Percentiles rank a stretch among this genome's conserved stretches.
Conservation (phyloP, 2,888 invertebrate species). For the Conops quadrifasciatus region DNA sequence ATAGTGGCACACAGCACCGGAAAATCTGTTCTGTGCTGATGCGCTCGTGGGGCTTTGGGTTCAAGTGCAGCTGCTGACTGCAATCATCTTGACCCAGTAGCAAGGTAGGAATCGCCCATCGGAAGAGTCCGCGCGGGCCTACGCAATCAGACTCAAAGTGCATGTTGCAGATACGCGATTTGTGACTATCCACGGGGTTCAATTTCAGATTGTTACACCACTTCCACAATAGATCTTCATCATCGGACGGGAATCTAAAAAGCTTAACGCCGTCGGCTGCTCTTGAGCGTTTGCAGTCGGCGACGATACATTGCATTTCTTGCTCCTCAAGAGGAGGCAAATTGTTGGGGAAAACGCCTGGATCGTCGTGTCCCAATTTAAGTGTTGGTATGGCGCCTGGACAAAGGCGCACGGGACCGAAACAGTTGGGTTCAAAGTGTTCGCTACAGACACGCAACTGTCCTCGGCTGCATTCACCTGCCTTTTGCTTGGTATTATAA, state of each 20-base stretch:
- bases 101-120: constrained; percentile 57
- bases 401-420: constrained; percentile 54
- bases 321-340: constrained; percentile 12
- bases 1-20: constrained; percentile 57
- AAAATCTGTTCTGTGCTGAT: constrained; percentile 49
- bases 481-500: constrained; percentile 55
- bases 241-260: constrained; percentile 56
- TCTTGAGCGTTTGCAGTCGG: constrained; percentile 52
- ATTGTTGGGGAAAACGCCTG: constrained; percentile 53
- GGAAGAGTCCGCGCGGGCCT: constrained; percentile 55
- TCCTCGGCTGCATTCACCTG: constrained; percentile 48
- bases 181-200: constrained; percentile 55
- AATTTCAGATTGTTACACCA: constrained; percentile 60
- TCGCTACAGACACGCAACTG: constrained; percentile 56
- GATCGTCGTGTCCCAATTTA: constrained; percentile 52
- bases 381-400: constrained; percentile 58
- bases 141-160: constrained; percentile 57
- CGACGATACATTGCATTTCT: constrained; percentile 54
- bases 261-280: constrained; percentile 53
- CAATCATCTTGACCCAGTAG: constrained; percentile 54
- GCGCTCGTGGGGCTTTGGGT: constrained; percentile 55
- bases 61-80: constrained; percentile 51
- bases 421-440: constrained; percentile 60
- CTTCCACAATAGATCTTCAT: constrained; percentile 57
- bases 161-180: constrained; percentile 58